Evolutionary conservation across 2,113 vertebrate species (phyloP), one percentile per base, ranked within the genome.

Genomic region (Embiotoca jacksoni): DNA sequence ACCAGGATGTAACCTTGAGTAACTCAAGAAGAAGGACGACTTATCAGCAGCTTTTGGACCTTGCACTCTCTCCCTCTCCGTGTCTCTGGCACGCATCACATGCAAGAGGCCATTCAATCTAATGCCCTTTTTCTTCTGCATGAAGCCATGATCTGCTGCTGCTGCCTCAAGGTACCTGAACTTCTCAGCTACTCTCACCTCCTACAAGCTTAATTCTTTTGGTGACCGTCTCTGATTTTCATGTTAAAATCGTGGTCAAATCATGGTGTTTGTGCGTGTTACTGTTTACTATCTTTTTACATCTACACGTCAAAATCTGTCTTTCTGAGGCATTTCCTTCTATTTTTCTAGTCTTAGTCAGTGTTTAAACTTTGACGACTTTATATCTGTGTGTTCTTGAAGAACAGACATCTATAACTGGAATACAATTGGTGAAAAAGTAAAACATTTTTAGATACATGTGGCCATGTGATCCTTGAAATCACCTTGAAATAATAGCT

Each of bases 21-120:
- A 36, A 52, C 72, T 83, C 49, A 59, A 54, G 82, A 72, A 67
- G 33, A 72, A 67, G 33, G 50, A 50, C 4, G 53, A 49, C 80
- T 94, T 94, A 94, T 94, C 94, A 92, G 84, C 74, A 15, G 62
- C 46, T 58, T 61, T 53, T 91, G 93, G 80, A 95, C 94, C 78
- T 94, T 95, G 94, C 30, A 64, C 94, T 85, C n/a, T 55, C 10
- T 64, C 55, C 37, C 62, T 70, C 32, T 41, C 8, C 59, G 63
- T 82, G 76, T 55, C 82, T 84, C 4, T 31, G 6, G 49, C 49
- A 47, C 7, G 13, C 66, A 80, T 88, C 85, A 86, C 53, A 50
- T 65, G 63, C 23, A 23, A 62, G 61, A 49, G 55, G 52, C 62
- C 41, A 52, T 75, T 72, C 82, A 66, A 44, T 61, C 76, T 64